These are phyloP conservation scores for Sphenodon punctatus DNA, from an alignment of 2,797 vertebrate genomes.

Conservation along the genomic window DNA sequence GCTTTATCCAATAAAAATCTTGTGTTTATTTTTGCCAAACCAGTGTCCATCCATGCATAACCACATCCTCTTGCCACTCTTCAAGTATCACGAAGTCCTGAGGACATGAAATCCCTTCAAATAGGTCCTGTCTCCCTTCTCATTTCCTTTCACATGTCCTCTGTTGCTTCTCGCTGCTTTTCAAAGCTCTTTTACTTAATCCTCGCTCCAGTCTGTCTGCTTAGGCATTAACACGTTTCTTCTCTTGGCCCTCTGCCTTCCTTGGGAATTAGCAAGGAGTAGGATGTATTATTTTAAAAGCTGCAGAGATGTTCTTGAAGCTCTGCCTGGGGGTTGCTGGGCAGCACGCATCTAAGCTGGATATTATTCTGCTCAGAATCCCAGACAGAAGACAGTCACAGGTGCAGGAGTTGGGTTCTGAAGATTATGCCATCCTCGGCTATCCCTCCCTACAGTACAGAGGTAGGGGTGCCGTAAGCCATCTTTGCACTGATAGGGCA, in stretches of 20 bases:
- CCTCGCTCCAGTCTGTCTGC: neutral
- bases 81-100: neutral
- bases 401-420: neutral
- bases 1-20: neutral
- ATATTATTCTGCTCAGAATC: neutral
- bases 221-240: neutral
- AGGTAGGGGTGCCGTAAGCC: neutral
- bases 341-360: neutral
- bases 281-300: neutral
- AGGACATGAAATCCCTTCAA: neutral
- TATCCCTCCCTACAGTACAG: neutral
- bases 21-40: neutral
- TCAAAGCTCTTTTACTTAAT: neutral
- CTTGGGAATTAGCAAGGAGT: neutral
- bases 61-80: neutral
- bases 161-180: neutral
- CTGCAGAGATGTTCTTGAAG: neutral
- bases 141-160: neutral
- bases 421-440: neutral
- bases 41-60: neutral
- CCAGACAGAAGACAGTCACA: neutral
- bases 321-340: neutral
- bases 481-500: no score
- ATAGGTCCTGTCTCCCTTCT: neutral
- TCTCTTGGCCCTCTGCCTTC: neutral